Base-by-base conservation (phyloP, 1,140 invertebrate genomes). In the Drosophila auraria region DNA sequence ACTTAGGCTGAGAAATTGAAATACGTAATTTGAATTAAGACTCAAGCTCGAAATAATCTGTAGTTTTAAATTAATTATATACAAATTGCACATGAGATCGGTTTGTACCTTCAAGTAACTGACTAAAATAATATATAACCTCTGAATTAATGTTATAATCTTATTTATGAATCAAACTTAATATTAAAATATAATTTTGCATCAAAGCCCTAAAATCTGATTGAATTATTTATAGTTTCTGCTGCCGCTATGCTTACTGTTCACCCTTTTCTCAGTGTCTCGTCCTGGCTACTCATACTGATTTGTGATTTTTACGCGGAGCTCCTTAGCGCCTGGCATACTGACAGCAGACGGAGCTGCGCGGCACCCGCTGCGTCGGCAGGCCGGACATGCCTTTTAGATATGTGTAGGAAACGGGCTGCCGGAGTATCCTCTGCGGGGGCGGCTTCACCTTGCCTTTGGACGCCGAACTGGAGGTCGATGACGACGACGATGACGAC, bases 321-420 rank as follows among this genome's bases (percentile, higher is more conserved):
- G 17, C 27, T 47, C 36, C 82, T 68, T 92, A 94, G 56, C 93
- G 92, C 59, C 92, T 84, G 5, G 92, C 79, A 47, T 93, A 92
- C 20, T 92, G 89, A 56, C 92, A 93, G 51, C 92, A 93, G 15
- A 91, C 79, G 1, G 93, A 83, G 40, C 93, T 94, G 53, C 95
- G 94, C 0, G 96, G 96, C 5, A 97, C 96, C 81, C 96, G 94
- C 87, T 97, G 96, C 2, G 96, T 97, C 1, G 96, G 96, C 17
- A 97, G 92, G 2, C 97, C 97, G 3, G 96, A 97, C 53, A 97
- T 94, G 45, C 97, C 97, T 66, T 95, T 95, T 2, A 97, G 95
- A 89, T 97, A 97, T 3, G 95, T 96, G 91, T 97, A 97, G 0
- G 96, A 95, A 0, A 96, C 95, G 0, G 96, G 96, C 25, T 96